Conservation (phyloP, 2,888 invertebrate species). For the Lasioglossum marginatum region DNA sequence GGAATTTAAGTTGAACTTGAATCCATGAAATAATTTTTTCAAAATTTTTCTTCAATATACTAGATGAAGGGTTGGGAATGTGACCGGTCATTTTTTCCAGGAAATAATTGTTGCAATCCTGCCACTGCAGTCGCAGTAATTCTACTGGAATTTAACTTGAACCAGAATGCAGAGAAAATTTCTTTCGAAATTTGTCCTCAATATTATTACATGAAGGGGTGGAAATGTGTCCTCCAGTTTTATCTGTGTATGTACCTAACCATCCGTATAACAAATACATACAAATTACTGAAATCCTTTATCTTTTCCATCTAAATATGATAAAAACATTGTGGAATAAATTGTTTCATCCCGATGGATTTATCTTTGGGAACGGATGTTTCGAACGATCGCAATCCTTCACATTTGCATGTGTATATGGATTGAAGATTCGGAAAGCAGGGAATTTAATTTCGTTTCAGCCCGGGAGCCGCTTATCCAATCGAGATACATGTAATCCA, state of each 20-base stretch:
- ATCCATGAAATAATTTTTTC: not conserved
- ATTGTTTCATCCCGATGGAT: not conserved
- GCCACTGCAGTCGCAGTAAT: no score
- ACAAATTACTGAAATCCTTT: not conserved
- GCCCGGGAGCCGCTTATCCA: not conserved
- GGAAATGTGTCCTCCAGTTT: not conserved
- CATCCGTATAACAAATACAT: not conserved
- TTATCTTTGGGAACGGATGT: not conserved
- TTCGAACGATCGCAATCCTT: not conserved
- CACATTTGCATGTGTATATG: not conserved
- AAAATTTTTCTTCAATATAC: not conserved
- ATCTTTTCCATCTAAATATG: not conserved
- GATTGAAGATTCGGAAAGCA: not conserved
- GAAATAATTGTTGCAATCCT: no score
- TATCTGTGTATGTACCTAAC: not conserved
- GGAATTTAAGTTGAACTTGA: not conserved
- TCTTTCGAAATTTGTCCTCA: no score
- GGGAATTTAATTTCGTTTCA: constrained; percentile 31
- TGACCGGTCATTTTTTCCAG: not conserved
- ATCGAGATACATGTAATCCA: constrained; percentile 10
- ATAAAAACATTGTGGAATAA: not conserved
- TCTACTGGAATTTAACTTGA: no score
- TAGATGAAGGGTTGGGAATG: not conserved
- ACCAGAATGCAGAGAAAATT: no score
- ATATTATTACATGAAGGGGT: no score